Evolutionary conservation across 2,888 invertebrate genomes (phyloP).

Genomic region (Rhorus exstirpatorius): DNA sequence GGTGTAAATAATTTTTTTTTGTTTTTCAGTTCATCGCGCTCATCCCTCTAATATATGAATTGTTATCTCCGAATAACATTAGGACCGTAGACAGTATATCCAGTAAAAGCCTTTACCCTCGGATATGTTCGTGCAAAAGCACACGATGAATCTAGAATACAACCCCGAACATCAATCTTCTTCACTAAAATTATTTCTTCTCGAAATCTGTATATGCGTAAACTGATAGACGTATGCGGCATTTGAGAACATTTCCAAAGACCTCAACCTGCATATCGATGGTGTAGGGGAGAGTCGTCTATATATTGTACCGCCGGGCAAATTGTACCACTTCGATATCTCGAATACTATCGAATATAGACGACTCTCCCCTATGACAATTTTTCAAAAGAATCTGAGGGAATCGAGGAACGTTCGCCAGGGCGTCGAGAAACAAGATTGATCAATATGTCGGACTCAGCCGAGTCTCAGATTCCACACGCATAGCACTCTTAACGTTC

Average conservation of each 20-base stretch:
- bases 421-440: conserved; percentile 22
- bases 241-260: conserved; percentile 2
- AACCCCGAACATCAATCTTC: conserved; percentile 25
- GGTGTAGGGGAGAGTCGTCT: too few species aligned
- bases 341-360: too few species aligned
- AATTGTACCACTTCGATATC: too few species aligned
- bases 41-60: background rate
- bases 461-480: conserved; percentile 12
- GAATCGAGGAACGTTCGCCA: background rate
- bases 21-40: conserved; percentile 18
- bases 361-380: too few species aligned
- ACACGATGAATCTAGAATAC: background rate
- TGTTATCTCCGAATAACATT: conserved; percentile 1
- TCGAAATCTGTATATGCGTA: background rate
- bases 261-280: background rate
- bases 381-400: background rate
- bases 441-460: conserved; percentile 22
- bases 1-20: background rate
- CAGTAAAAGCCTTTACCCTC: background rate
- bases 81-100: conserved; percentile 3
- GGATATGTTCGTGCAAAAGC: conserved; percentile 3
- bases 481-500: background rate
- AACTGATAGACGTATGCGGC: background rate
- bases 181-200: conserved; percentile 14
- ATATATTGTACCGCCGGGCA: too few species aligned